Percentiles rank a stretch among this genome's conserved stretches.
phyloP scores from a whole-genome alignment of 2,113 vertebrate genomes.

The Himantopus leucocephalus region DNA sequence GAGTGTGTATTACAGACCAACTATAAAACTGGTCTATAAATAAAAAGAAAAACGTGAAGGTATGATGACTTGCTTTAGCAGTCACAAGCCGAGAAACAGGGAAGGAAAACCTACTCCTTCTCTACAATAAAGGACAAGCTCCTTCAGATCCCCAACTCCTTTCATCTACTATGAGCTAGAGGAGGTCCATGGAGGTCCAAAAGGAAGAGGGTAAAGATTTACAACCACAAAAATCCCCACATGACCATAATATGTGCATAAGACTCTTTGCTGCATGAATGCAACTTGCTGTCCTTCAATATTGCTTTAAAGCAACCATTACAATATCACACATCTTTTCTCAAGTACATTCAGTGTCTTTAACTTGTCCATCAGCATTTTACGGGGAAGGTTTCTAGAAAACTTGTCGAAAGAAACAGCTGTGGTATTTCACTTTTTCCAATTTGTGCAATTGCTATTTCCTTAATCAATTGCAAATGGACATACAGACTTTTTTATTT shows the following conservation, averaged over 20 bases:
- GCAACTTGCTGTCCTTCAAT: neutral
- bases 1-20: neutral
- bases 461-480: neutral
- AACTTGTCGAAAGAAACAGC: neutral
- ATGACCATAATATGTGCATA: accelerated
- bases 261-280: neutral
- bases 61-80: neutral
- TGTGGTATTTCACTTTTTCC: neutral
- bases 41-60: neutral
- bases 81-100: neutral
- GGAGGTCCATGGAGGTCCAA: neutral
- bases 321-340: accelerated
- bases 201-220: neutral
- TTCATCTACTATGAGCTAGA: neutral
- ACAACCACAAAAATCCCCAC: neutral
- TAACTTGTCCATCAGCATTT: neutral
- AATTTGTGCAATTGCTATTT: neutral
- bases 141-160: neutral
- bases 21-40: neutral
- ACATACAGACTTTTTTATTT: accelerated
- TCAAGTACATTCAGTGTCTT: neutral
- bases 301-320: neutral
- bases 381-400: neutral
- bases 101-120: neutral
- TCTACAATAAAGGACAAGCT: neutral